Evolutionary conservation across 2,113 vertebrate genomes (phyloP), one percentile per base, ranked within the genome.

Genomic region (Hemichromis elongatus): DNA sequence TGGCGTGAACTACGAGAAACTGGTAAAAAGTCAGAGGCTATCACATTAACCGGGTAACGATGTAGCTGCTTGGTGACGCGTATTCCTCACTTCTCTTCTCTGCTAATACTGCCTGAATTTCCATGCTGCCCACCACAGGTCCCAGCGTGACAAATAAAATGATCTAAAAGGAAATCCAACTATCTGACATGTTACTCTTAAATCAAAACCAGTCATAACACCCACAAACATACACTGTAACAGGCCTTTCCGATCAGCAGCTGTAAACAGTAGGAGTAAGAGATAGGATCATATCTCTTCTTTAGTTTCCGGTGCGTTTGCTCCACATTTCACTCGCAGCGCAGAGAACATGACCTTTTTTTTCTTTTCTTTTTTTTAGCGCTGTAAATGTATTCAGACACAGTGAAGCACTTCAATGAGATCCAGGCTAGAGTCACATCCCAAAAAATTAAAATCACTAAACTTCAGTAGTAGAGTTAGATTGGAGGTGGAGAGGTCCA

Each of bases 381-480:
- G 79, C 54, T 77, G 50, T 18, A 79, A 35, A 86, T 83, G 86
- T 79, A 56, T 68, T 84, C 56, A 52, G 80, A 79, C 4, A 81
- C 66, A 68, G 77, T 75, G 61, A 55, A 78, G 66, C 87, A 84
- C 82, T 88, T 75, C 82, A 79, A 84, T 54, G 18, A 86, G 66
- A 88, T 88, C 88, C 87, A 80, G 61, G 54, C 59, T n/a, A 79
- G 77, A 88, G 79, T 82, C 53, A 55, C 88, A 79, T 56, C 59
- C 54, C 68, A 37, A 42, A 57, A 68, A 26, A 78, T 47, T 52
- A 52, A 75, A 88, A 80, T 83, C 59, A 73, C 75, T 45, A 88
- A 82, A 89, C 79, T 82, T 94, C 91, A 92, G 90, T 90, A 92
- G 85, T 81, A 83, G 91, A 87, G 37, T 79, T 59, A 59, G 83